Evolutionary conservation across 2,888 invertebrate genomes (phyloP).

Genomic region (Charanyca ferruginea): DNA sequence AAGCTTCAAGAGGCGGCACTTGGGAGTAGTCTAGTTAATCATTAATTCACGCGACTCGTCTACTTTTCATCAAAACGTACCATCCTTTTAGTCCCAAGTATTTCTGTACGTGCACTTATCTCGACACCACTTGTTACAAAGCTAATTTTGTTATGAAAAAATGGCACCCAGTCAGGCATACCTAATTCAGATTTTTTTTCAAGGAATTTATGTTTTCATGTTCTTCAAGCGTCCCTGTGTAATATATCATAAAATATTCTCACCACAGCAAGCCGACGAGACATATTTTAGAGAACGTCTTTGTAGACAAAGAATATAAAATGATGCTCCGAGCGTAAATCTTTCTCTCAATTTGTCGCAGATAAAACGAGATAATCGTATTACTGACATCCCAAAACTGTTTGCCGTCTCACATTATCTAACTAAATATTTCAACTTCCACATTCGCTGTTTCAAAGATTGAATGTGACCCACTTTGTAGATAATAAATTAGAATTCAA

Average conservation of each 20-base stretch:
- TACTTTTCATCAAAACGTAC: constrained; percentile 54
- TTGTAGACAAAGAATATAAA: constrained; percentile 58
- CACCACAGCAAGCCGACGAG: constrained; percentile 49
- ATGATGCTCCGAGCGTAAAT: constrained; percentile 48
- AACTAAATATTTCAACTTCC: constrained; percentile 37
- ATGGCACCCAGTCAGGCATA: constrained; percentile 4
- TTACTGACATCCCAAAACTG: constrained; percentile 45
- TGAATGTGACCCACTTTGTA: constrained; percentile 55
- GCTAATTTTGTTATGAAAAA: constrained; percentile 46
- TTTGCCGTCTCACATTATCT: constrained; percentile 36
- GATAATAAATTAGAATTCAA: constrained; percentile 64
- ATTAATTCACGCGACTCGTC: constrained; percentile 61
- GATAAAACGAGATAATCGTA: constrained; percentile 56
- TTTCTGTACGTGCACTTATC: constrained; percentile 33
- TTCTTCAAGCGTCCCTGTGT: constrained; percentile 41
- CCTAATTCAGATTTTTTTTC: constrained; percentile 33
- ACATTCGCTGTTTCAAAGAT: constrained; percentile 40
- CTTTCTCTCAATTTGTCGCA: constrained; percentile 50
- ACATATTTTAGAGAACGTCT: constrained; percentile 57
- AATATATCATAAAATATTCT: constrained; percentile 54
- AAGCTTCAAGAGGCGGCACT: constrained; percentile 26
- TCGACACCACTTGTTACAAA: constrained; percentile 29
- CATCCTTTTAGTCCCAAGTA: constrained; percentile 54
- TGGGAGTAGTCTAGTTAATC: constrained; percentile 49
- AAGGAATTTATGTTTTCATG: constrained; percentile 34